These are phyloP conservation scores for Aphidoletes aphidimyza DNA, from an alignment of 2,888 invertebrate species.

Conservation along the genomic window DNA sequence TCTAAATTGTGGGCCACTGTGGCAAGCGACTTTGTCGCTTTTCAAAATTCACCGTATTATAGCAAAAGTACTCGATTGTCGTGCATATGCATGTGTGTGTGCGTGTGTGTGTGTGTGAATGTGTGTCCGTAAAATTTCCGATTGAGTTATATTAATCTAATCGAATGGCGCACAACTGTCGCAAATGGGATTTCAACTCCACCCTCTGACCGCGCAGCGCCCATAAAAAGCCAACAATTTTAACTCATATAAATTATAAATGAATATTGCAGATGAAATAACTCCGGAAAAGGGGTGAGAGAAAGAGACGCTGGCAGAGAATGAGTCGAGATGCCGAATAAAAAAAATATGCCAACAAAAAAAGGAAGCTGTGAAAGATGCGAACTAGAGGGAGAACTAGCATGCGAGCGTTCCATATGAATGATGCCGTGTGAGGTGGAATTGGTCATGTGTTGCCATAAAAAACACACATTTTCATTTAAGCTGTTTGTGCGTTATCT, in stretches of 20 bases:
- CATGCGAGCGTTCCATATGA: too few species aligned
- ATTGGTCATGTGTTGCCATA: conserved; percentile 49
- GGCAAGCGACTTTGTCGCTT: not conserved
- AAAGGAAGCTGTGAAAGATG: not conserved
- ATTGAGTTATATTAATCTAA: conserved; percentile 47
- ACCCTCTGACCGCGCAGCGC: not conserved
- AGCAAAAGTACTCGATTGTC: not conserved
- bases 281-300: conserved; percentile 20
- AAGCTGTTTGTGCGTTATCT: conserved; percentile 33
- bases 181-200: conserved; percentile 44
- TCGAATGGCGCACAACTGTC: conserved; percentile 46
- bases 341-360: too few species aligned
- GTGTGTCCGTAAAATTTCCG: conserved; percentile 41
- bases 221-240: not conserved
- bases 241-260: conserved; percentile 49
- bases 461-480: conserved; percentile 43
- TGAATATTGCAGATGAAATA: conserved; percentile 29
- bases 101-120: not conserved
- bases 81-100: not conserved
- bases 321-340: too few species aligned
- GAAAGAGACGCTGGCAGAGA: not conserved
- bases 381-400: too few species aligned
- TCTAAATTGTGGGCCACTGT: too few species aligned
- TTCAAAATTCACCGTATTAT: not conserved
- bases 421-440: not conserved